Percentiles rank a stretch among this genome's conserved stretches.
Conservation (phyloP, 2,888 invertebrate species). For the Candidula unifasciata region DNA sequence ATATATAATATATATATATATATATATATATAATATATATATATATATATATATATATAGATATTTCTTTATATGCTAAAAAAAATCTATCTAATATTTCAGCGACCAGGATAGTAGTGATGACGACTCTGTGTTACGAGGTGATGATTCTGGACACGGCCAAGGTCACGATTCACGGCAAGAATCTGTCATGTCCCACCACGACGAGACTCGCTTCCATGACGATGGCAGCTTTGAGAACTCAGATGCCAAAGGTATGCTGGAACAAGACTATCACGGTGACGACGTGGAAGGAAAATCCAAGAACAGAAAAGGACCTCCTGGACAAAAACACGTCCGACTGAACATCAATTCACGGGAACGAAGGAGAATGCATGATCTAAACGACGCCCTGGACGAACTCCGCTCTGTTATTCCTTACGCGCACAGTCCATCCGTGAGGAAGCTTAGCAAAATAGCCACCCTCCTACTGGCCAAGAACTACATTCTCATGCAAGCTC, state of each 20-base stretch:
- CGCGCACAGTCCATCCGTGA: slow-evolving; percentile 77
- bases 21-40: too few species aligned
- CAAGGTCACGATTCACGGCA: neutral
- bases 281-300: slow-evolving; percentile 40
- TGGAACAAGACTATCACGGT: slow-evolving; percentile 32
- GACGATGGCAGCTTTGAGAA: slow-evolving; percentile 14
- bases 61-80: neutral
- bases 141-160: slow-evolving; percentile 18
- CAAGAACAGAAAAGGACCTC: slow-evolving; percentile 26
- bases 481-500: slow-evolving; percentile 77
- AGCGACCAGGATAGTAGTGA: slow-evolving; percentile 43
- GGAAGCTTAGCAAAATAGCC: slow-evolving; percentile 77
- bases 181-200: neutral
- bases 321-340: slow-evolving; percentile 60
- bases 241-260: slow-evolving; percentile 10
- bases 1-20: too few species aligned
- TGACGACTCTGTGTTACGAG: slow-evolving; percentile 4
- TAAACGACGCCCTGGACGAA: slow-evolving; percentile 78
- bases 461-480: slow-evolving; percentile 77
- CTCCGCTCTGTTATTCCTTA: slow-evolving; percentile 78
- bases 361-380: slow-evolving; percentile 79
- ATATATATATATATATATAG: too few species aligned
- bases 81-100: neutral
- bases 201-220: slow-evolving; percentile 27
- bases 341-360: slow-evolving; percentile 79